Evolutionary conservation across 1,140 invertebrate species (phyloP), one percentile per base, ranked within the genome.

Genomic region (Euwallacea similis): DNA sequence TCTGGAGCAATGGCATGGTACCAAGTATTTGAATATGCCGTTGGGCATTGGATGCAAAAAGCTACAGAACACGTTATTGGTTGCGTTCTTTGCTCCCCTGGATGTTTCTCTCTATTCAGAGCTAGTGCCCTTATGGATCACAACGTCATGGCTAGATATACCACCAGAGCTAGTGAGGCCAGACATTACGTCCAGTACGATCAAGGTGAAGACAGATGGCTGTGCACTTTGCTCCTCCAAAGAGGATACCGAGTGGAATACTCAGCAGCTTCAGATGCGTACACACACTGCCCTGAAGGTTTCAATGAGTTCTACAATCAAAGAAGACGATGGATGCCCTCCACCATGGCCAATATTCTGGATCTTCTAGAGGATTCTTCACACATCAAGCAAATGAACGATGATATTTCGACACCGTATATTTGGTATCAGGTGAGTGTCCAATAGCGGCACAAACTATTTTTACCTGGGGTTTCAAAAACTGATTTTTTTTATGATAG

Each of bases 41-140:
- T 97, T 77, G 93, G 93, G 54, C 95, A 97, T 86, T 97, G 95
- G 95, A 87, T 97, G 55, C 95, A 97, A 84, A 97, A 97, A 80
- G 92, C 95, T n/a, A 95, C 95, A 0, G 95, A 97, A 81, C 94
- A 97, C 78, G 92, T 94, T 77, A 93, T 94, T 77, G 93, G 89
- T 2, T 95, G 93, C 80, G 93, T 95, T 2, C 85, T 95, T 7
- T 95, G 93, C 83, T 92, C 91, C 79, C 95, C 95, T 11, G 95
- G 95, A 42, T 97, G 95, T 82, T 97, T 97, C 82, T 95, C 93
- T 7, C 82, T 97, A 1, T 97, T 96, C 77, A 86, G 95, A 69
- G 94, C 90, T 7, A 89, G 90, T 79, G 92, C 94, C 33, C 84
- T 97, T 2, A 96, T 96, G 93, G 92, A 95, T 74, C 90, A 96